Conservation (phyloP, 2,113 vertebrate species). For the Phyllostomus discolor region DNA sequence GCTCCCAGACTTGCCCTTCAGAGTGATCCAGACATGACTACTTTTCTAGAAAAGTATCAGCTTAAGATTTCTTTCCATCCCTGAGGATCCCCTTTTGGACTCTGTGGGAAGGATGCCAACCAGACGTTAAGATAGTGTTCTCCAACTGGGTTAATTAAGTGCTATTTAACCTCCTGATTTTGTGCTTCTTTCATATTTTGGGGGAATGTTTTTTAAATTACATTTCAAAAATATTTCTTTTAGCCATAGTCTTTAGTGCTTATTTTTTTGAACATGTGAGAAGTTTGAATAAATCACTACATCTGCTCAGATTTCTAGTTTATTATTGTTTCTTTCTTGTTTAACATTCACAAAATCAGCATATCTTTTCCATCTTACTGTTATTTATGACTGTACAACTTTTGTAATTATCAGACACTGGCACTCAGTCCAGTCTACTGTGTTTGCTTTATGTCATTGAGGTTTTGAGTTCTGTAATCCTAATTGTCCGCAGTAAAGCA, state of each 20-base stretch:
- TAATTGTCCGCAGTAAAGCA: background rate
- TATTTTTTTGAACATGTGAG: background rate
- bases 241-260: background rate
- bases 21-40: background rate
- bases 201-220: background rate
- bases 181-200: background rate
- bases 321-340: background rate
- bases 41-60: background rate
- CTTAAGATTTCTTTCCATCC: background rate
- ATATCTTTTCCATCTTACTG: background rate
- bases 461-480: background rate
- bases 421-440: background rate
- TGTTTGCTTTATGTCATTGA: background rate
- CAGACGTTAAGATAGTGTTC: background rate
- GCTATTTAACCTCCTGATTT: background rate
- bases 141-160: background rate
- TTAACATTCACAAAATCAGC: background rate
- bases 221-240: background rate
- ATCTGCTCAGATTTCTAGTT: conserved; percentile 16
- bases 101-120: background rate
- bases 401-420: background rate
- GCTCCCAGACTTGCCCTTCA: background rate
- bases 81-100: background rate
- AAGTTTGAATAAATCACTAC: background rate
- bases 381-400: background rate